These are phyloP conservation scores for Nylanderia fulva DNA, from an alignment of 1,140 invertebrate genomes.

Conservation along the genomic window DNA sequence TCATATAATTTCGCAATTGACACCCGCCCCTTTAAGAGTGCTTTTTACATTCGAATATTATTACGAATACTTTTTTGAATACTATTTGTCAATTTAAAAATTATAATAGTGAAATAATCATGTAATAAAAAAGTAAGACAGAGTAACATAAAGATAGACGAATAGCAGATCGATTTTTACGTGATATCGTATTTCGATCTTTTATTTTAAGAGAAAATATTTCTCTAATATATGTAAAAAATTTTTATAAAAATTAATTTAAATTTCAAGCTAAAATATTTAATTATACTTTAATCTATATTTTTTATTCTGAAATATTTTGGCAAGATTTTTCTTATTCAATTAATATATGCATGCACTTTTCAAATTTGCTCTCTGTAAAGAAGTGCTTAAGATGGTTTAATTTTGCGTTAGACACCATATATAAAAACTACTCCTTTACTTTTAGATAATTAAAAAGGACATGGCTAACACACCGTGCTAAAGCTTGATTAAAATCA, in stretches of 20 bases:
- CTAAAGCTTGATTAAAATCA: slow-evolving; percentile 41
- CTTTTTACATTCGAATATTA: no score
- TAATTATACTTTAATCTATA: not conserved
- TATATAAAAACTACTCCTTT: not conserved
- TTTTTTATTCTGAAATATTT: not conserved
- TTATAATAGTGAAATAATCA: not conserved
- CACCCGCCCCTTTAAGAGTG: no score
- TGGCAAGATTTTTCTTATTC: not conserved
- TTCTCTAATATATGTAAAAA: not conserved
- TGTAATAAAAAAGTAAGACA: not conserved
- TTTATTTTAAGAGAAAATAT: not conserved
- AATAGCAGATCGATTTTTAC: not conserved
- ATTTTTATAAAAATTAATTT: not conserved
- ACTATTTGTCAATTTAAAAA: not conserved
- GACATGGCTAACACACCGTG: slow-evolving; percentile 38
- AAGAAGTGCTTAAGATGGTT: not conserved
- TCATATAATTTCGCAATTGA: no score
- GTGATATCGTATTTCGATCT: no score
- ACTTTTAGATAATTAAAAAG: slow-evolving; percentile 36
- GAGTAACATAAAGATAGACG: not conserved
- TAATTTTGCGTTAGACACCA: no score
- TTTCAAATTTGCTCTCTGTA: not conserved
- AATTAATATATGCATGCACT: not conserved
- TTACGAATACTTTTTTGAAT: no score
- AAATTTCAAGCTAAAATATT: not conserved